Base-by-base conservation (phyloP, 2,113 vertebrate species). In the Crypturellus undulatus region DNA sequence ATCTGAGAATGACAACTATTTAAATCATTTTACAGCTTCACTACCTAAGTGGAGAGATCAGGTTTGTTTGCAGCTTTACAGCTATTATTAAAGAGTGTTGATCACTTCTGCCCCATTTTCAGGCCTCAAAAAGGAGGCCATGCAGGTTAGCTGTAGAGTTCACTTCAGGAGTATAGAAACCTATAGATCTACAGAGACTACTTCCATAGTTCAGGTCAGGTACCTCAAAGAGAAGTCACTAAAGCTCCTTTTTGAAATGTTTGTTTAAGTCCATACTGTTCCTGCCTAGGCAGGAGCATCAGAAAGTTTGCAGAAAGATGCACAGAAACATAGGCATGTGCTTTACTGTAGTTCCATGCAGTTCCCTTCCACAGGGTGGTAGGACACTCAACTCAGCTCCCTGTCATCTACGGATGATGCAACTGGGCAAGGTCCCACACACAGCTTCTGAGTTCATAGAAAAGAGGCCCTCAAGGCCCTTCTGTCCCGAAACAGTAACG, bases 1-100 rank as follows among this genome's bases (percentile, higher is more conserved):
- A 78, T 96, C 94, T 90, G 93, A 96, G 92, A 96, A 92, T 59
- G 91, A 75, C 49, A 60, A 93, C 70, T 83, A 84, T 76, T 91
- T 32, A 84, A 89, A 68, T 78, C 38, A 88, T 93, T 90, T 87
- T 83, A 80, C 64, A 72, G 84, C 84, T 95, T 83, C 90, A 79
- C 88, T 89, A 82, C 81, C 87, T 80, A 92, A 93, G 84, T 64
- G 71, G 72, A 78, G 79, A 65, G 70, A 93, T 85, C 77, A 19
- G 36, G 22, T 45, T 93, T 92, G 93, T 81, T 85, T 81, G 82
- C 81, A 90, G 88, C 67, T 87, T 73, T 78, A 88, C 78, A 36
- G 38, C 17, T 52, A 91, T 76, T 96, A 94, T 89, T 85, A 87
- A 49, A 70, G 93, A 89, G 70, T 7, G 51, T 49, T 24, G 78